Conservation (phyloP, 2,888 invertebrate genomes). For the Eugnorisma glareosa region DNA sequence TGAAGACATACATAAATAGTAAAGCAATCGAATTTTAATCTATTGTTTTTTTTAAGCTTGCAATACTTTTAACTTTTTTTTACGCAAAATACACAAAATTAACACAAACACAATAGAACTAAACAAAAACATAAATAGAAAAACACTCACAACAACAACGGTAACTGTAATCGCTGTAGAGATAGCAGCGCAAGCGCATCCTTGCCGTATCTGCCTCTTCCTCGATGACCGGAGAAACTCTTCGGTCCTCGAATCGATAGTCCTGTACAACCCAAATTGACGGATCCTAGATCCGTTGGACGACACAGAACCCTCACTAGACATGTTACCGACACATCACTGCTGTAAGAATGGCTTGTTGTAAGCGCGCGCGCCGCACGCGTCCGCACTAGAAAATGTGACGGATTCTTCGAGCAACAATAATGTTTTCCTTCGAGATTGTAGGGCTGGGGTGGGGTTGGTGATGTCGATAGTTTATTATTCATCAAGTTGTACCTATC, state of each 20-base stretch:
- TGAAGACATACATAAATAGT: neutral
- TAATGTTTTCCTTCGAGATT: constrained; percentile 83
- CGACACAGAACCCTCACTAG: constrained; percentile 81
- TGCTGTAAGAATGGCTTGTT: constrained; percentile 64
- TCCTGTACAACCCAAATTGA: constrained; percentile 86
- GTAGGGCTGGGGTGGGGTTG: constrained; percentile 73
- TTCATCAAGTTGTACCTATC: neutral
- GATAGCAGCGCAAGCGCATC: constrained; percentile 86
- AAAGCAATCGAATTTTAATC: neutral
- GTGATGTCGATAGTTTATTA: constrained; percentile 66
- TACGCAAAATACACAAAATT: neutral
- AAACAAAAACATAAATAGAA: constrained; percentile 1
- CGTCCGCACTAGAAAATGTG: constrained; percentile 78
- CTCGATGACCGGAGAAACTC: constrained; percentile 85
- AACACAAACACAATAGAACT: neutral
- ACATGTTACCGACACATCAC: constrained; percentile 84
- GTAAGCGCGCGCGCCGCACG: constrained; percentile 71
- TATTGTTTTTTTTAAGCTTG: neutral
- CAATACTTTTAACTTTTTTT: too few relatives aligned
- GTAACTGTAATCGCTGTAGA: constrained; percentile 86
- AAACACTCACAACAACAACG: constrained; percentile 85
- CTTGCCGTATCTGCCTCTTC: constrained; percentile 84
- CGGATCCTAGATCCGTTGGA: constrained; percentile 78
- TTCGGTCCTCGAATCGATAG: constrained; percentile 85
- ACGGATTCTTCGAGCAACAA: constrained; percentile 75